These are phyloP conservation scores for Pollenia amentaria DNA, from an alignment of 2,888 invertebrate species.

Conservation along the genomic window DNA sequence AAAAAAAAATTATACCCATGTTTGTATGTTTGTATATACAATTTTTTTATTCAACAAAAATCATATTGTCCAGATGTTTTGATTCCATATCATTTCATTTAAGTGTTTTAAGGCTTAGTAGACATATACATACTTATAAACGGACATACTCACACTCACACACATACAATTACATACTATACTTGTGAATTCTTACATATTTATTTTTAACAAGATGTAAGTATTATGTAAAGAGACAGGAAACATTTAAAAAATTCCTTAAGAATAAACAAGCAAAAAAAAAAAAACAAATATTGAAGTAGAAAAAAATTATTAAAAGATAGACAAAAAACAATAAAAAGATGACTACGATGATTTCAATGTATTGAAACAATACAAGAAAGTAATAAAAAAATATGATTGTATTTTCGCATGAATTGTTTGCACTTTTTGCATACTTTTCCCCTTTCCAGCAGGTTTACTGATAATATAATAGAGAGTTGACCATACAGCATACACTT, in stretches of 20 bases:
- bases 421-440: constrained; percentile 77
- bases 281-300: not conserved
- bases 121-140: constrained; percentile 74
- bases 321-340: constrained; percentile 8
- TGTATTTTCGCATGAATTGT: constrained; percentile 83
- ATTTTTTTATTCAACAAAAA: constrained; percentile 50
- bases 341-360: constrained; percentile 42
- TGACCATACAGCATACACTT: constrained; percentile 59
- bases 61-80: constrained; percentile 82
- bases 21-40: constrained; percentile 18
- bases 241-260: constrained; percentile 69
- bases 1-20: constrained; percentile 46
- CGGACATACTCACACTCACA: constrained; percentile 68
- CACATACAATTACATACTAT: constrained; percentile 48
- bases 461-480: constrained; percentile 20
- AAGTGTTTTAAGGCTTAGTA: constrained; percentile 68
- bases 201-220: constrained; percentile 59
- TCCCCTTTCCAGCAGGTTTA: not conserved
- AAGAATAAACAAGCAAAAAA: constrained; percentile 25
- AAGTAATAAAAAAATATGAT: constrained; percentile 82
- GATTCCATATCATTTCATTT: constrained; percentile 83
- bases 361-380: constrained; percentile 68
- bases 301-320: constrained; percentile 8
- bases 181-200: constrained; percentile 45
- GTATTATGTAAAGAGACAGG: constrained; percentile 59